Percentiles rank a stretch among this genome's conserved stretches.
These are phyloP conservation scores for Apamea epomidion DNA, from an alignment of 2,888 invertebrate genomes.

Conservation along the genomic window DNA sequence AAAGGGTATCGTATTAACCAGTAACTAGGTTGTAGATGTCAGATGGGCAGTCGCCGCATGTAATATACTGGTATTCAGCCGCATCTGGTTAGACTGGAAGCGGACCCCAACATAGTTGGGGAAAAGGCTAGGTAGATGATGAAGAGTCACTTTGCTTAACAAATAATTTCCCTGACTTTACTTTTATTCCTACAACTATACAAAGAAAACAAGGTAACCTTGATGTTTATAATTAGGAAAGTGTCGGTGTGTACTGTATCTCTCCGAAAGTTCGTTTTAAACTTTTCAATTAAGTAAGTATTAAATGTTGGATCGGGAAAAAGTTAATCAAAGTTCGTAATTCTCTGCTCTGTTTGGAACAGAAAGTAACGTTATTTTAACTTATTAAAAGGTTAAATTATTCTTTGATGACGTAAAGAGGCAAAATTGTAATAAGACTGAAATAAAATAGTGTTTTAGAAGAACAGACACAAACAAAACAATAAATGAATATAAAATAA, in stretches of 20 bases:
- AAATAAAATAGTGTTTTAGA: neutral
- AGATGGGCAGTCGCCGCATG: too few species aligned
- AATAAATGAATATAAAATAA: neutral
- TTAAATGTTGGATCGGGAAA: slow-evolving; percentile 74
- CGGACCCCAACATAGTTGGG: neutral
- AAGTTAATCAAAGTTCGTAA: slow-evolving; percentile 76
- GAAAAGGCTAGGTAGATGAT: neutral
- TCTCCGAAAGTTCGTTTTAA: slow-evolving; percentile 71
- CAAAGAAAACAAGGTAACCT: slow-evolving; percentile 30
- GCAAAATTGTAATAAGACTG: neutral
- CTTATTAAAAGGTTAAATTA: slow-evolving; percentile 58
- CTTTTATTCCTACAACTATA: slow-evolving; percentile 13
- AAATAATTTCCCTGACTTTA: neutral
- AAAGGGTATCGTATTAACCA: too few species aligned
- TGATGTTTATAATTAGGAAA: slow-evolving; percentile 66
- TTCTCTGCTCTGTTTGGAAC: slow-evolving; percentile 67
- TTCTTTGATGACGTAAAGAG: slow-evolving; percentile 12
- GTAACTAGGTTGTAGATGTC: too few species aligned
- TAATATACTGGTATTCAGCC: neutral
- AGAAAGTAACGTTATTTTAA: slow-evolving; percentile 66
- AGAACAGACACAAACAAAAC: too few species aligned
- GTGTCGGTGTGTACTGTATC: slow-evolving; percentile 59
- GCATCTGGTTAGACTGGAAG: neutral
- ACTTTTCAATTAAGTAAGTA: slow-evolving; percentile 80
- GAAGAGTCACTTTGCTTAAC: too few species aligned